Evolutionary conservation across 2,113 vertebrate genomes (phyloP), one percentile per base, ranked within the genome.

Genomic region (Thoracochromis brauschi): DNA sequence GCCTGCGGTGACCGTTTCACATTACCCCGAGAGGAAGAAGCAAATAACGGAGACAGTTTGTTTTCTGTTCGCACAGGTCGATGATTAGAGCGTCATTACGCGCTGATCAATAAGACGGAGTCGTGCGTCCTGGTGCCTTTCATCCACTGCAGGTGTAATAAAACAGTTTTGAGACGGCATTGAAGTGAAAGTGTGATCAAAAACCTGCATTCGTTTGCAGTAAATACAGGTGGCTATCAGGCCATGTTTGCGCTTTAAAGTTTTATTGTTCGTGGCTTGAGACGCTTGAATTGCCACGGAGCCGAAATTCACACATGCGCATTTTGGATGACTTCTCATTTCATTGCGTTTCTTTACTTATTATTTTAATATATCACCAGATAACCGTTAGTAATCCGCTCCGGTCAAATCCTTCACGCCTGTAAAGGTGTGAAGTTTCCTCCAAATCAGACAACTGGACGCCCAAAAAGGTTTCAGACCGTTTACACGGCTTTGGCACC

Each of bases 1-100:
- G 86, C 87, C 87, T 29, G 87, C 33, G 40, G 89, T 84, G 78
- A 42, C 31, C 84, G 90, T 88, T 87, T 96, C 93, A 87, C 54
- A 60, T 94, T 95, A 86, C 95, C 29, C 80, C 11, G 26, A 21
- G 26, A 88, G 80, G 71, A 78, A 88, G 80, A 82, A 49, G 33
- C n/a, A 13, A 71, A 24, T 3, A 57, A 63, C 42, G 88, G 29
- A 89, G 80, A 84, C 75, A 26, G 85, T 92, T 93, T 49, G 93
- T 93, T 91, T 82, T 83, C 85, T 58, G 84, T 87, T 88, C 53
- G 71, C 92, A 83, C 79, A 31, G 71, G 71, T 31, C 4, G 26
- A 19, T 33, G 73, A 78, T 78, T 51, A 51, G 45, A 78, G 73
- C 45, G 45, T 51, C 73, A 12, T 78, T 78, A 78, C 3, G 45